Conservation (phyloP, 2,888 invertebrate genomes). For the Tubulanus polymorphus region DNA sequence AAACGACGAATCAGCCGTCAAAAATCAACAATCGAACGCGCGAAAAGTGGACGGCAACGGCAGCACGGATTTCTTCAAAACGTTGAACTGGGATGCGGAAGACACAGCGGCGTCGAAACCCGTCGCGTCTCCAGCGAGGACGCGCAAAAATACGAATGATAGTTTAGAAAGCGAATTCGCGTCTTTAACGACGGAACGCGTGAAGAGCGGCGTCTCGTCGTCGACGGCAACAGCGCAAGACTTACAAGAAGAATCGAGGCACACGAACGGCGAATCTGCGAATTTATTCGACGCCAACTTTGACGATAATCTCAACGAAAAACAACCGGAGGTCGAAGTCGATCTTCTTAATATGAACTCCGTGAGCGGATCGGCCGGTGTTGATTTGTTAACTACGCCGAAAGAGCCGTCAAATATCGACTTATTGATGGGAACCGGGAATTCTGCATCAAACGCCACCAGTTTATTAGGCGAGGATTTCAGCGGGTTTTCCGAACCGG, state of each 20-base stretch:
- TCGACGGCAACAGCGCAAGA: no score
- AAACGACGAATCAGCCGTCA: no score
- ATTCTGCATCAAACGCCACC: slow-evolving; percentile 4
- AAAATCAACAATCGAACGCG: no score
- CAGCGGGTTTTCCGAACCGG: background rate
- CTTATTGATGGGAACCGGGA: slow-evolving; percentile 25
- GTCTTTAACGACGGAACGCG: no score
- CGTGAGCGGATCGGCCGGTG: slow-evolving; percentile 4
- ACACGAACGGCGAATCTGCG: background rate
- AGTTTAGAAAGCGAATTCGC: no score
- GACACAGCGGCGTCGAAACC: no score
- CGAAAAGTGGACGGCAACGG: no score
- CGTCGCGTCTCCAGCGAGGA: no score
- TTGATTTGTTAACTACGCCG: background rate
- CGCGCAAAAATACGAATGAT: no score
- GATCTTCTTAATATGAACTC: slow-evolving; percentile 34
- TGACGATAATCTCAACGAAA: slow-evolving; percentile 2
- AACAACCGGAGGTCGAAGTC: slow-evolving; percentile 14
- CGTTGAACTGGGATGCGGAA: slow-evolving; percentile 22
- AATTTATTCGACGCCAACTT: slow-evolving; percentile 16
- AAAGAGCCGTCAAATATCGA: slow-evolving; percentile 33
- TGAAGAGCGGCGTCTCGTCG: slow-evolving; percentile 4
- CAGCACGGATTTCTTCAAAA: slow-evolving; percentile 22
- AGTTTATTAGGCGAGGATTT: background rate
- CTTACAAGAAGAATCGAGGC: no score